Conservation (phyloP, 2,797 vertebrate genomes). For the Lepidocolaptes lacrymiger region DNA sequence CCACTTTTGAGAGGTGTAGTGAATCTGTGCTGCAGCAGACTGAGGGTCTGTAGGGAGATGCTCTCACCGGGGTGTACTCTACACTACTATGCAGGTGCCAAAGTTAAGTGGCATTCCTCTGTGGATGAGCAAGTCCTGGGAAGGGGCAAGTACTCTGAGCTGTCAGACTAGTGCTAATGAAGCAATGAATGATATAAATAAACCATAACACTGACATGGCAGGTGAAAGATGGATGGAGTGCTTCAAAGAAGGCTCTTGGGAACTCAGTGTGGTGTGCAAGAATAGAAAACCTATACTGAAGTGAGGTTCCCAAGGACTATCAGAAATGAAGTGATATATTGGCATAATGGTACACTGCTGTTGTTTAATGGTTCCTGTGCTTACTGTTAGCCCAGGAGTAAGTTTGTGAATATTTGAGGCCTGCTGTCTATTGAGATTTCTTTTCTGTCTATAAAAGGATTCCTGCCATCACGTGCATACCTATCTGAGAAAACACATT, state of each 20-base stretch:
- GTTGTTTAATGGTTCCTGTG: conserved; percentile 7
- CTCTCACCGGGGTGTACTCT: neutral
- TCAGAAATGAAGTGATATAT: conserved; percentile 24
- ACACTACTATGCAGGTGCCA: neutral
- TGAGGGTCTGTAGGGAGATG: neutral
- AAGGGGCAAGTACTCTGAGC: neutral
- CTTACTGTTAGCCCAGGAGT: neutral
- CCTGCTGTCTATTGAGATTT: conserved; percentile 1
- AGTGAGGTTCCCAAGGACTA: neutral
- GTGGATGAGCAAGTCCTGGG: neutral
- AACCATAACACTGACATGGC: neutral
- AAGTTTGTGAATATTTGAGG: neutral
- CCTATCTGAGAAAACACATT: neutral
- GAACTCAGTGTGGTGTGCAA: neutral
- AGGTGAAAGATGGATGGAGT: conserved; percentile 49
- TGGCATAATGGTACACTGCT: neutral
- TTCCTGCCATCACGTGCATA: neutral
- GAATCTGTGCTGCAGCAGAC: neutral
- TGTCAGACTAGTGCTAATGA: neutral
- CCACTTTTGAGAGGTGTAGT: neutral
- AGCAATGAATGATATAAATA: conserved; percentile 33
- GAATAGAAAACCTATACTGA: conserved; percentile 19
- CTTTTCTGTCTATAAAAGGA: neutral
- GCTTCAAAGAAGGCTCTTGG: conserved; percentile 41
- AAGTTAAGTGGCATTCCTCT: conserved; percentile 1